Evolutionary conservation across 2,888 invertebrate genomes (phyloP), one percentile per base, ranked within the genome.

Genomic region (Epistrophe grossulariae): DNA sequence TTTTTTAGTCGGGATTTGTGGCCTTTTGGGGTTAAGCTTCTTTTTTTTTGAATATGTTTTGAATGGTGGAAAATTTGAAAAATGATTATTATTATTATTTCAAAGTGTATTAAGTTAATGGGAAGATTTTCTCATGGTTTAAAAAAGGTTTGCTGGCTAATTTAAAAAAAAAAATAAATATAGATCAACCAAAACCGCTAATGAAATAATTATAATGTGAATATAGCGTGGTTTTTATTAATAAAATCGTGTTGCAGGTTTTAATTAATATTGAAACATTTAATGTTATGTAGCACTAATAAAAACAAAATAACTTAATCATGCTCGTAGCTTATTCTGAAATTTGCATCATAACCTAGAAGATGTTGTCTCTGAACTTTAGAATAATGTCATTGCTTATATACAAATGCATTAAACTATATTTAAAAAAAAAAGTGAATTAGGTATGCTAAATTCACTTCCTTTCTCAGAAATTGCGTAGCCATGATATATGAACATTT

Each of bases 1-100:
- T 28, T 40, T 55, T 68, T 60, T 76, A 60, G 31, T 24, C 17
- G n/a, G 19, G 24, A 60, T 80, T 68, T 50, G 74, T 68, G 43
- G 66, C 59, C 45, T 38, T 71, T 57, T 66, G 31, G 28, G 5
- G 19, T 15, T 45, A 13, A 28, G 13, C 35, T 28, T 13, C n/a
- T 57, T 71, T 13, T 71, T 43, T 38, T 60, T 55, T 45, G 24
- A 24, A 52, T 64, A 55, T 24, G 35, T 38, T 72, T 43, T 72
- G 43, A 64, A 64, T 62, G 72, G 72, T 43, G 45, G 43, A 55
- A 66, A 76, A 35, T 57, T 35, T 76, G 66, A 43, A 57, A 43
- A 66, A 64, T 74, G 40, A 55, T 55, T 40, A 55, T 70, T 13
- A 11, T 19, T 35, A 55, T 70, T 13, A 13, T 19, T 24, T 9